Evolutionary conservation across 2,888 invertebrate species (phyloP).

Genomic region (Melanotus villosus): DNA sequence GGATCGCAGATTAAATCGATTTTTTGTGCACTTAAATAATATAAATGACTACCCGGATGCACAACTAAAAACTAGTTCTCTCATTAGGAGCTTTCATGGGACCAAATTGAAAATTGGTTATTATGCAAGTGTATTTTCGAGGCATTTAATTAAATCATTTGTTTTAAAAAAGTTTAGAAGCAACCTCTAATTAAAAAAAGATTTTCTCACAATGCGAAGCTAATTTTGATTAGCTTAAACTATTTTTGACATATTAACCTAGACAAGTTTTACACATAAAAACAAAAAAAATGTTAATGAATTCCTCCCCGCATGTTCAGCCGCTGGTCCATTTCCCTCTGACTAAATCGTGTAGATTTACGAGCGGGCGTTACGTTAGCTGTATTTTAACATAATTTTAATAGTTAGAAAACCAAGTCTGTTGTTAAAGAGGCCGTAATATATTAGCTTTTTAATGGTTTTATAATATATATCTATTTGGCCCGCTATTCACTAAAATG

Average conservation of each 20-base stretch:
- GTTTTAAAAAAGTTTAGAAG: no score
- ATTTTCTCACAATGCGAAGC: no score
- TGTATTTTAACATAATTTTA: constrained; percentile 63
- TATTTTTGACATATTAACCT: no score
- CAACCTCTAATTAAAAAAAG: no score
- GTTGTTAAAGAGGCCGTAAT: constrained; percentile 61
- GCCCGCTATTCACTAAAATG: constrained; percentile 61
- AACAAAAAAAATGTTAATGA: neutral
- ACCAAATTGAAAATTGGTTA: no score
- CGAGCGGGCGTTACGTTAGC: constrained; percentile 61
- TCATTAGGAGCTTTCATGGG: neutral
- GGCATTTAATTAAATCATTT: no score
- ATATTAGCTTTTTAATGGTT: constrained; percentile 64
- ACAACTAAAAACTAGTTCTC: neutral
- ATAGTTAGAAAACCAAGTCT: constrained; percentile 59
- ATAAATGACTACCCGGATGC: no score
- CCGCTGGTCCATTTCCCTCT: constrained; percentile 36
- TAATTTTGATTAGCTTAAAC: no score
- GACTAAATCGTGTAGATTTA: constrained; percentile 56
- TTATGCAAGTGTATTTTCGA: no score
- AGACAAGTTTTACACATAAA: no score
- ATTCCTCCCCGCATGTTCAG: constrained; percentile 20
- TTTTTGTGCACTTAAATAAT: no score
- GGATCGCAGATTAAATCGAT: no score
- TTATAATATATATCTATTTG: constrained; percentile 65